Evolutionary conservation across 2,888 invertebrate genomes (phyloP).

Genomic region (Drosophila limbata): DNA sequence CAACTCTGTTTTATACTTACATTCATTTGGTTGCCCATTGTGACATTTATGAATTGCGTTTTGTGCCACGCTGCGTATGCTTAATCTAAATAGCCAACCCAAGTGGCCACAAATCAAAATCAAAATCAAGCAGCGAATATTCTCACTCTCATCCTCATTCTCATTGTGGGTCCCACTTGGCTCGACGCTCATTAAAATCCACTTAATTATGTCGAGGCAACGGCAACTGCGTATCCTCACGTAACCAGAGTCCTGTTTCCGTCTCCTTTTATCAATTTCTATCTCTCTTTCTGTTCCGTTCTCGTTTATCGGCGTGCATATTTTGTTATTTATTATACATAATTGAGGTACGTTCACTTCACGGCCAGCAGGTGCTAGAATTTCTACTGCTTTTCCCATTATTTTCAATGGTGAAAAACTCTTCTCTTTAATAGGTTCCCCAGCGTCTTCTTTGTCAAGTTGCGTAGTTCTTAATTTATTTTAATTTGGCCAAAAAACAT

Average conservation of each 20-base stretch:
- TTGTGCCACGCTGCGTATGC: conserved; percentile 49
- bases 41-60: conserved; percentile 68
- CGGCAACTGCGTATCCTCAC: conserved; percentile 15
- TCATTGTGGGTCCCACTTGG: conserved; percentile 11
- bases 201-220: conserved; percentile 68
- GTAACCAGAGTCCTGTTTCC: conserved; percentile 2
- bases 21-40: conserved; percentile 47
- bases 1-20: conserved; percentile 23
- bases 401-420: conserved; percentile 6
- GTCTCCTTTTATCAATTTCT: background rate
- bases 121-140: conserved; percentile 24
- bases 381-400: conserved; percentile 16
- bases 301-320: conserved; percentile 42
- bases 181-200: conserved; percentile 72
- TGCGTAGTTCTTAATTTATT: conserved; percentile 57
- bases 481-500: conserved; percentile 46
- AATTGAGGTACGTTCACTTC: conserved; percentile 69
- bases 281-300: conserved; percentile 23
- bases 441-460: conserved; percentile 23
- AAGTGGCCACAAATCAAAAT: conserved; percentile 64
- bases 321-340: conserved; percentile 71
- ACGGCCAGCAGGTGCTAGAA: conserved; percentile 28
- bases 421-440: conserved; percentile 40
- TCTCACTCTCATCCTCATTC: background rate
- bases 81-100: conserved; percentile 59